A percentile compares a stretch with the other conserved stretches of the same genome.
phyloP scores from a whole-genome alignment of 2,113 vertebrate genomes.

The Crocuta crocuta region DNA sequence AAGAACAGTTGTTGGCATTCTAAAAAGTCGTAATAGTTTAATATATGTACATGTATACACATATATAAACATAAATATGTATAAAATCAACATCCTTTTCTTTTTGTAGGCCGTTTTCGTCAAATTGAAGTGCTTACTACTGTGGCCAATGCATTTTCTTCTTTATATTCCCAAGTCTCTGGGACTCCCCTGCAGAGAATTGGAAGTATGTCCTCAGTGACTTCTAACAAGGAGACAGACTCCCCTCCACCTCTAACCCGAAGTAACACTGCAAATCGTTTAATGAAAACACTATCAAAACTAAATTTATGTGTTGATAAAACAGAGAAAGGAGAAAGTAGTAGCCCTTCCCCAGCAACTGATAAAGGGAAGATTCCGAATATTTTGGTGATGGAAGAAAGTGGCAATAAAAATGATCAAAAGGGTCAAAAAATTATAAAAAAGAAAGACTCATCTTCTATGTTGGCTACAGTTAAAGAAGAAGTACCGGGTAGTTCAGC shows the following conservation, averaged over 20 bases:
- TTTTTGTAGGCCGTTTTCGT: slow-evolving; percentile 94
- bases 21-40: background rate
- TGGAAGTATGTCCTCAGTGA: slow-evolving; percentile 86
- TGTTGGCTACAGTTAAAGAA: slow-evolving; percentile 93
- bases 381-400: slow-evolving; percentile 80
- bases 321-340: slow-evolving; percentile 76
- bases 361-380: slow-evolving; percentile 80
- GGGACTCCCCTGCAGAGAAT: slow-evolving; percentile 94
- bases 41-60: background rate
- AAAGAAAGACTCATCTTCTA: slow-evolving; percentile 88
- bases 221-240: slow-evolving; percentile 85
- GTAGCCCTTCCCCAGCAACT: slow-evolving; percentile 38
- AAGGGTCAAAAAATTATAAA: slow-evolving; percentile 89
- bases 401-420: slow-evolving; percentile 77
- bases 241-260: slow-evolving; percentile 87
- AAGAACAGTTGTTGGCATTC: background rate
- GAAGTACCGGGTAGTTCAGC: slow-evolving; percentile 84
- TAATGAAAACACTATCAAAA: slow-evolving; percentile 93
- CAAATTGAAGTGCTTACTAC: slow-evolving; percentile 98
- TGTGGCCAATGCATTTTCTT: slow-evolving; percentile 97
- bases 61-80: background rate
- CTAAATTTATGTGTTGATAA: slow-evolving; percentile 88
- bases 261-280: slow-evolving; percentile 91
- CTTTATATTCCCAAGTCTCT: slow-evolving; percentile 97
- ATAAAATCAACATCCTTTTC: background rate